Evolutionary conservation across 2,113 vertebrate species (phyloP), one percentile per base, ranked within the genome.

Genomic region (Osmerus mordax): DNA sequence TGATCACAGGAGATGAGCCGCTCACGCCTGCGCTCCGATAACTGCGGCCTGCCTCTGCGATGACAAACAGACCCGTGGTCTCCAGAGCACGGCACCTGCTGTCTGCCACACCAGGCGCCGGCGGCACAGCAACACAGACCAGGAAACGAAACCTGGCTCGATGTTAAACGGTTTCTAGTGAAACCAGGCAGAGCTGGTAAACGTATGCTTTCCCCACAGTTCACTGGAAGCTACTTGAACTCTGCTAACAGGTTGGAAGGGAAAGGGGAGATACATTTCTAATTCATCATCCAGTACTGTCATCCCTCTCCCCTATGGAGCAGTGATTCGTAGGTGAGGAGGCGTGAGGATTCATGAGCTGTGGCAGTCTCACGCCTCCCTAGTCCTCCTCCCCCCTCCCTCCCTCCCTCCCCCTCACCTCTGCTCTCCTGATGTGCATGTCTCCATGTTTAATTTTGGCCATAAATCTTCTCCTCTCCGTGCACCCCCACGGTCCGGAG

Each of bases 381-480:
- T 65, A 65, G 36, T 59, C 72, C 69, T 69, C 67, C 61, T 58
- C 55, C 16, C 64, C 29, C 15, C 58, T 64, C 28, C 71, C 1
- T 4, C 32, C 32, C 32, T n/a, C n/a, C n/a, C n/a, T 65, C 78
- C 69, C 41, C 25, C 32, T 79, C 78, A 72, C 70, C 73, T 76
- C 73, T 79, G 73, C 73, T 70, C 70, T 73, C 70, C 70, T 75
- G 73, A 75, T 72, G 78, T 69, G 70, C 70, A 67, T 69, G 73
- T 76, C 73, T 73, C 70, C 59, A 25, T 61, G 16, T 76, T 71
- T 76, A 75, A 79, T 75, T 79, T 76, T 13, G 54, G 25, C 73
- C 66, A 79, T 79, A 72, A 76, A 79, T 79, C 73, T 79, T 79
- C 65, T 63, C 68, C 60, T 60, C 23, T 21, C 52, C 56, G 19